Base-by-base conservation (phyloP, 2,797 vertebrate genomes). In the Nyctalus aviator region DNA sequence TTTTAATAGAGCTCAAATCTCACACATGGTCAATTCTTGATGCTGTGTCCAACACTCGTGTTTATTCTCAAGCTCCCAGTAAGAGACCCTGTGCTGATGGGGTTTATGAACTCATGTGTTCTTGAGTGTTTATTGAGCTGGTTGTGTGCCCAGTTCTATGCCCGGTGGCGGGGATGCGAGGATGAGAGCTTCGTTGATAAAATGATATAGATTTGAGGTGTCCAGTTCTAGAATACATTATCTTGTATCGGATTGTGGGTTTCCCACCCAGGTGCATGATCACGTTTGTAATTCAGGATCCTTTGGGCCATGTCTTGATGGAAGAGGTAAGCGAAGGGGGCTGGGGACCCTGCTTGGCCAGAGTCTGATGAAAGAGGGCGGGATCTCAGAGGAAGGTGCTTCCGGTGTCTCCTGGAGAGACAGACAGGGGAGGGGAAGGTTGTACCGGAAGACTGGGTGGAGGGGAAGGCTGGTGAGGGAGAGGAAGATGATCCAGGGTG, bases 31-130 rank as follows among this genome's bases (percentile, higher is more conserved):
- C 35, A 73, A 84, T 85, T 75, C 59, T 88, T 79, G 32, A 66
- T 71, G 11, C 71, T 53, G 3, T 44, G 30, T 87, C 41, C 32
- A 20, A 35, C 3, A 25, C 4, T 11, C 50, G 25, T 35, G 44
- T 62, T 21, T 90, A 73, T 88, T 90, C 25, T 76, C 88, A 66
- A 93, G 32, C 15, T 30, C 15, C 68, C 76, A n/a, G 14, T 48
- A 35, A 92, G 62, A 87, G 55, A 41, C 32, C 44, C 20, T 1
- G 3, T 62, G 44, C 9, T 21, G 23, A 78, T 32, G 35, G 50
- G 37, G 13, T 41, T 18, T n/a, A 53, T 23, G 32, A 41, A 77
- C 69, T 46, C 37, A 25, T 66, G 21, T n/a, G 1, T 23, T 59
- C 14, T 57, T 21, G 8, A 44, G 5, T 27, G 30, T 71, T 82